Conservation (phyloP, 1,140 invertebrate genomes). For the Goniozus legneri region DNA sequence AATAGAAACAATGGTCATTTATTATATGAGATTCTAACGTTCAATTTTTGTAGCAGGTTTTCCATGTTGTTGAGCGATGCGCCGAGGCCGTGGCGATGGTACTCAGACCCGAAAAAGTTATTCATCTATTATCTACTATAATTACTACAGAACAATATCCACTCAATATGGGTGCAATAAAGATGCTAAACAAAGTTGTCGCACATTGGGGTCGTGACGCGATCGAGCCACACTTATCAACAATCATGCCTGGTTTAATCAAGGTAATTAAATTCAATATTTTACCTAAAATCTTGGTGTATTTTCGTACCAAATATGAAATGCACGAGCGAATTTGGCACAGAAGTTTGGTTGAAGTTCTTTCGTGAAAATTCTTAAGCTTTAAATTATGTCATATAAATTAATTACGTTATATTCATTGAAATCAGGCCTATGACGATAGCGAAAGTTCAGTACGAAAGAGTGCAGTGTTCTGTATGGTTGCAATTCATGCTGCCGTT, state of each 20-base stretch:
- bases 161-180: constrained; percentile 85
- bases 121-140: constrained; percentile 71
- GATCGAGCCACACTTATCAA: constrained; percentile 69
- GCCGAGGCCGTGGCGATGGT: constrained; percentile 69
- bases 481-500: constrained; percentile 81
- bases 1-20: too few species aligned
- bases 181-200: constrained; percentile 85
- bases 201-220: constrained; percentile 67
- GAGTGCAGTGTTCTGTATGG: constrained; percentile 93
- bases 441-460: constrained; percentile 86
- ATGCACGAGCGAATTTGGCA: too few species aligned
- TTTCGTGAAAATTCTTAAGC: too few species aligned
- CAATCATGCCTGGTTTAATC: constrained; percentile 84
- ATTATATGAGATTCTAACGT: too few species aligned
- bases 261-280: constrained; percentile 57
- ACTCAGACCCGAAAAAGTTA: constrained; percentile 67
- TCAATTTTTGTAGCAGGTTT: constrained; percentile 16
- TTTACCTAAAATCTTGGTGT: background rate
- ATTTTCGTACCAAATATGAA: too few species aligned
- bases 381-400: too few species aligned
- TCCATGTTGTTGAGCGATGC: constrained; percentile 63
- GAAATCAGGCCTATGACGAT: constrained; percentile 82
- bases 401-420: constrained; percentile 6
- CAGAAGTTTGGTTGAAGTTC: too few species aligned
- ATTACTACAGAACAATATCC: constrained; percentile 83